Base-by-base conservation (phyloP, 2,113 vertebrate species). In the Microcebus murinus region DNA sequence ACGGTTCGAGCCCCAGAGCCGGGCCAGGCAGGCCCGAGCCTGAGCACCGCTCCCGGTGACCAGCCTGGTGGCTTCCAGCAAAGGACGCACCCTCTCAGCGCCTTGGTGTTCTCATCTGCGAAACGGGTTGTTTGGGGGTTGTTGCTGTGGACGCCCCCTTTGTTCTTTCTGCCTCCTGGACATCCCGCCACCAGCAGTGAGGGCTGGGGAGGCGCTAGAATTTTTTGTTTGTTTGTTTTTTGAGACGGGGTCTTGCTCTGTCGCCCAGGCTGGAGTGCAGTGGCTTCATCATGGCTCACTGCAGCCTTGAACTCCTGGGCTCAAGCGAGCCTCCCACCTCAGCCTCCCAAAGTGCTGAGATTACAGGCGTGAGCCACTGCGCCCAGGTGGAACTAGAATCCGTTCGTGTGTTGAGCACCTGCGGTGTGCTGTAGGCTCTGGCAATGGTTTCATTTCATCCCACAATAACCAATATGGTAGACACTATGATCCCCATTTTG, bases 121-220 rank as follows among this genome's bases (percentile, higher is more conserved):
- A 67, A 57, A 15, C 0, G 3, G 82, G 36, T 21, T 45, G 34
- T 23, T 42, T 39, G 52, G 8, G 34, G 36, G n/a, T 45, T 36
- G 9, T 18, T 6, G 2, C 31, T 29, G 0, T 2, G 12, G 65
- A 21, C 45, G 17, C 0, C 1, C 21, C 14, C 0, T 3, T 1
- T 4, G 86, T 50, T 87, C 9, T 63, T 14, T 8, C 48, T 8
- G 1, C 25, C 10, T 17, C 63, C 50, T 27, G 23, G n/a, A 4
- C 4, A 0, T 3, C 36, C 27, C 27, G 29, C 57, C 76, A 29
- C 71, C 55, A 21, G 0, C 13, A 6, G 15, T 1, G 7, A 31
- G 55, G 83, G n/a, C 1, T 29, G 8, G 11, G 36, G 27, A 63
- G 61, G 61, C 27, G 29, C 25, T 5, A 29, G 61, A 27, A 63